Conservation (phyloP, 2,888 invertebrate genomes). For the Yponomeuta malinellus region DNA sequence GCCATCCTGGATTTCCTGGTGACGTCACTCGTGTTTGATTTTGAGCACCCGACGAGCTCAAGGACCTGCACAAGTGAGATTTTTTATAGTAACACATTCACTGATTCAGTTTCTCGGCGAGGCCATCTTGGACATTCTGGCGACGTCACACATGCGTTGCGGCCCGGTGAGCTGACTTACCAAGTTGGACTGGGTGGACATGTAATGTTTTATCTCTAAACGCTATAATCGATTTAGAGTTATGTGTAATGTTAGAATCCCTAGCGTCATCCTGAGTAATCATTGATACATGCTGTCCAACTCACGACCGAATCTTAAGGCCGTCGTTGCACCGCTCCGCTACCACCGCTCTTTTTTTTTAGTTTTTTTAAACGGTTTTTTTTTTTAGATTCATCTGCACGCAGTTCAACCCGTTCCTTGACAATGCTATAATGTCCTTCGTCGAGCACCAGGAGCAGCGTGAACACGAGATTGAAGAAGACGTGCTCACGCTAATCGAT, state of each 20-base stretch:
- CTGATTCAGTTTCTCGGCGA: no score
- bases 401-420: constrained; percentile 49
- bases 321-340: no score
- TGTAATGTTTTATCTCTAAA: no score
- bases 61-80: constrained; percentile 72
- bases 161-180: constrained; percentile 86
- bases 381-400: constrained; percentile 49
- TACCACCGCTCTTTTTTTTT: no score
- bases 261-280: no score
- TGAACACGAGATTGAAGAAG: constrained; percentile 78
- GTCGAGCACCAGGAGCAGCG: constrained; percentile 78
- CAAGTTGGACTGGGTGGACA: no score
- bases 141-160: constrained; percentile 88
- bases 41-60: constrained; percentile 92
- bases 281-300: no score
- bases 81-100: no score
- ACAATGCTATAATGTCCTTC: constrained; percentile 71
- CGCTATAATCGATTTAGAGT: no score
- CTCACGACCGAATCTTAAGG: no score
- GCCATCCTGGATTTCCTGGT: constrained; percentile 79
- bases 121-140: constrained; percentile 79
- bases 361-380: no score
- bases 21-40: constrained; percentile 90
- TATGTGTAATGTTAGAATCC: no score
- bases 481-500: constrained; percentile 79